These are phyloP conservation scores for Conopomorpha cramerella DNA, from an alignment of 1,140 invertebrate genomes.

Conservation along the genomic window DNA sequence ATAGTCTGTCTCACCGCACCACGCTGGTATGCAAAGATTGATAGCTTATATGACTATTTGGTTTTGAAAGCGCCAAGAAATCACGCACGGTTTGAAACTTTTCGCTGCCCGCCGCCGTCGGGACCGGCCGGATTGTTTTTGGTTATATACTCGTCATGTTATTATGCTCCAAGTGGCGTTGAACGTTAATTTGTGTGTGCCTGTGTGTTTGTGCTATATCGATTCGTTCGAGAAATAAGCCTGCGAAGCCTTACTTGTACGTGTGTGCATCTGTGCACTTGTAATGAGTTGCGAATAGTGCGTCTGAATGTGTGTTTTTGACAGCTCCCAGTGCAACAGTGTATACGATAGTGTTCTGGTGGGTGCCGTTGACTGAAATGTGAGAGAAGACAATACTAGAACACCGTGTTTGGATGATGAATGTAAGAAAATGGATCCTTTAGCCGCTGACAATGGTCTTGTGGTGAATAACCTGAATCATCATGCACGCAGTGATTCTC, in stretches of 20 bases:
- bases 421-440: conserved; percentile 42
- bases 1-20: conserved; percentile 42
- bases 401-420: conserved; percentile 24
- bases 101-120: conserved; percentile 54
- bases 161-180: conserved; percentile 17
- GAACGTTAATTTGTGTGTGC: conserved; percentile 11
- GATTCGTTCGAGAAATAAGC: conserved; percentile 18
- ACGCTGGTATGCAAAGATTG: conserved; percentile 61
- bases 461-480: conserved; percentile 56
- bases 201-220: conserved; percentile 21
- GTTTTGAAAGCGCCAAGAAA: conserved; percentile 55
- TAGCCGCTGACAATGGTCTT: conserved; percentile 46
- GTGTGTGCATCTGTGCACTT: too few species aligned
- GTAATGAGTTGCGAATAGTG: too few species aligned
- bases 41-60: conserved; percentile 60
- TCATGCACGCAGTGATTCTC: conserved; percentile 52
- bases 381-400: conserved; percentile 11
- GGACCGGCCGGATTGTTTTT: conserved; percentile 18
- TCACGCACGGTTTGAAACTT: conserved; percentile 54
- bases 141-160: not conserved
- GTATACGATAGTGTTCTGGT: conserved; percentile 8
- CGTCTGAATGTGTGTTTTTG: conserved; percentile 11
- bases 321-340: conserved; percentile 12
- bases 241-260: conserved; percentile 22
- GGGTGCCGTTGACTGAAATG: conserved; percentile 8